phyloP scores from a whole-genome alignment of 1,140 invertebrate species.

The Drosophila simulans region DNA sequence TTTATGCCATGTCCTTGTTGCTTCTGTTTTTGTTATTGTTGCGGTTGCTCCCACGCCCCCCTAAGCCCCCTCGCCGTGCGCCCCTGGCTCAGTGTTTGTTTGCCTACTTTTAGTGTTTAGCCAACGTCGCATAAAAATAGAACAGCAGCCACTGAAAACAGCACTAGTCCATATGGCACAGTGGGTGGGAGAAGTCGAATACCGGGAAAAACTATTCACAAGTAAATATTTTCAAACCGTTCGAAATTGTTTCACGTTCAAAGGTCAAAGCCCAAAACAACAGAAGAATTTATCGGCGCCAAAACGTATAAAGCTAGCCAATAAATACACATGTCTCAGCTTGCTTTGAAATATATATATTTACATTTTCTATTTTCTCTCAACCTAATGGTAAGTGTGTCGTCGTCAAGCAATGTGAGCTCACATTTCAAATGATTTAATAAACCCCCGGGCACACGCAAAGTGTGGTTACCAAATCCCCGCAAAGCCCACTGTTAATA shows the following conservation, averaged over 20 bases:
- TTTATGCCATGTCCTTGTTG: constrained; percentile 53
- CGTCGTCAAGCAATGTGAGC: not conserved
- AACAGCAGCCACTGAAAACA: constrained; percentile 50
- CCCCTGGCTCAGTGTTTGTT: constrained; percentile 44
- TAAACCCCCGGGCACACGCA: not conserved
- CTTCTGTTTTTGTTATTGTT: constrained; percentile 34
- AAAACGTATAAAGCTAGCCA: not conserved
- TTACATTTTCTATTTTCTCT: not conserved
- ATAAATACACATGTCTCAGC: not conserved
- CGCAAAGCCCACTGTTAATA: not conserved
- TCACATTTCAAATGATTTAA: not conserved
- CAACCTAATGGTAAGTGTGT: too few relatives aligned
- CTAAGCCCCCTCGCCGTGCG: not conserved
- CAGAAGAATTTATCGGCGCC: not conserved
- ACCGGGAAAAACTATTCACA: not conserved
- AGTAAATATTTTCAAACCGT: too few relatives aligned
- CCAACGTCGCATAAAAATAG: constrained; percentile 79
- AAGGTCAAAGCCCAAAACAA: not conserved
- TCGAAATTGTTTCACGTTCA: too few relatives aligned
- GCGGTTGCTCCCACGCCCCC: constrained; percentile 10
- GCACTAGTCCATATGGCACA: constrained; percentile 38
- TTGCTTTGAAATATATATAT: not conserved
- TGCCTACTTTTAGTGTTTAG: constrained; percentile 78
- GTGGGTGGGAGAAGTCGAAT: constrained; percentile 1
- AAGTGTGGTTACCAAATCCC: not conserved